phyloP scores from a whole-genome alignment of 2,888 invertebrate species.

The Rhingia campestris region DNA sequence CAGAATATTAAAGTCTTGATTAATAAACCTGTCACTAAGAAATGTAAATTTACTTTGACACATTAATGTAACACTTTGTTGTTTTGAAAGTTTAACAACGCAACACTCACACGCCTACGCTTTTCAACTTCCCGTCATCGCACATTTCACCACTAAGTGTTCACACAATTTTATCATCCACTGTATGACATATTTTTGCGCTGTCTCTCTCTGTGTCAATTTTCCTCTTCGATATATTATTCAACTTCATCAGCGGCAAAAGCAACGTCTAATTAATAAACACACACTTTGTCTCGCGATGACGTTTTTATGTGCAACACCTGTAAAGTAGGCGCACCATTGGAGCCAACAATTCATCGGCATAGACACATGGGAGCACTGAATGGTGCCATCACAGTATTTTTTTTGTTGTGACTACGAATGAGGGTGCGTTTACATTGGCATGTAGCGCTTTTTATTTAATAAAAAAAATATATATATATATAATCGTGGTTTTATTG shows the following conservation, averaged over 20 bases:
- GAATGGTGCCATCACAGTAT: constrained; percentile 30
- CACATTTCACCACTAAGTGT: background rate
- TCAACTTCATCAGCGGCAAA: constrained; percentile 32
- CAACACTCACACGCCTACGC: background rate
- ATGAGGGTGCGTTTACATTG: constrained; percentile 62
- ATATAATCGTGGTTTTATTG: constrained; percentile 25
- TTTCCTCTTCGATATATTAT: constrained; percentile 37
- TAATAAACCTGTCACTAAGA: no score
- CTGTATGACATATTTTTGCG: constrained; percentile 12
- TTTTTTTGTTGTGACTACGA: constrained; percentile 3
- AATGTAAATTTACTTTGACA: no score
- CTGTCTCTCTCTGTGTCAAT: background rate
- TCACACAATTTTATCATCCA: background rate
- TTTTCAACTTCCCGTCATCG: background rate
- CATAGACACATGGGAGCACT: constrained; percentile 24
- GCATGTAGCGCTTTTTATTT: constrained; percentile 52
- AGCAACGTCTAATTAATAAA: constrained; percentile 58
- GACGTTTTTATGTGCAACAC: constrained; percentile 72
- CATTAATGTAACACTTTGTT: background rate
- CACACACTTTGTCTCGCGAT: constrained; percentile 53
- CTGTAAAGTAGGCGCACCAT: constrained; percentile 53
- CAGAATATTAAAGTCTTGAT: no score
- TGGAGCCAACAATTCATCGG: constrained; percentile 42
- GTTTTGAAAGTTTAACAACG: background rate
- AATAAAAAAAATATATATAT: constrained; percentile 45